Evolutionary conservation across 2,797 vertebrate genomes (phyloP).

Genomic region (Ctenopoma multispine): DNA sequence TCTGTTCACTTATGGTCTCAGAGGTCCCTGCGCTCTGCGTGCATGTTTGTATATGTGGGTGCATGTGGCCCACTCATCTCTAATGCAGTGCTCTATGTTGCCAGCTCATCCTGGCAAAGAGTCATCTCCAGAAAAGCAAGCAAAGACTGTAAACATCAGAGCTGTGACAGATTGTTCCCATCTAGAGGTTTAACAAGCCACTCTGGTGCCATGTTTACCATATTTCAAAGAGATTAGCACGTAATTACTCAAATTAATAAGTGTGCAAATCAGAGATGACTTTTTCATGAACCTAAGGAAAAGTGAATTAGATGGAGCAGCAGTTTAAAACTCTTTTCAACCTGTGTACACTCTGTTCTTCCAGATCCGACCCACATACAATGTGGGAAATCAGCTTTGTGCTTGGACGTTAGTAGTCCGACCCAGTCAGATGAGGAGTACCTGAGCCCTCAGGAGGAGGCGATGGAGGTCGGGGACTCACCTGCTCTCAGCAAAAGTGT

Average conservation of each 20-base stretch:
- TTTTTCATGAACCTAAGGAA: conserved; percentile 21
- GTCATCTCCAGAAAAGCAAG: conserved; percentile 50
- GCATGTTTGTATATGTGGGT: neutral
- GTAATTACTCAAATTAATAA: conserved; percentile 41
- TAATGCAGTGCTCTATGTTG: conserved; percentile 33
- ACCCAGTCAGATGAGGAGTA: conserved; percentile 90
- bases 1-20: conserved; percentile 62
- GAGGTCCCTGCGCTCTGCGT: conserved; percentile 6
- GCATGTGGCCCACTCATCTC: conserved; percentile 37
- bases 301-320: conserved; percentile 22
- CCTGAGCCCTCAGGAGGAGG: conserved; percentile 90
- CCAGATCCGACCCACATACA: conserved; percentile 72
- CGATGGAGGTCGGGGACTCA: conserved; percentile 81
- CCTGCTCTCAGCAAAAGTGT: conserved; percentile 69
- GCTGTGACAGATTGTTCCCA: conserved; percentile 47
- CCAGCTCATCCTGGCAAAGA: conserved; percentile 61
- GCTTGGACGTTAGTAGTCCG: conserved; percentile 76
- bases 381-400: conserved; percentile 58
- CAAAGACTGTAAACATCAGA: conserved; percentile 54
- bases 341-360: neutral
- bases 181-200: conserved; percentile 29
- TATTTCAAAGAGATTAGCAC: conserved; percentile 45
- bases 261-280: conserved; percentile 44
- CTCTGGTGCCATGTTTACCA: conserved; percentile 7
- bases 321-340: neutral